Evolutionary conservation across 2,888 invertebrate species (phyloP).

Genomic region (Holacanthella duospinosa): DNA sequence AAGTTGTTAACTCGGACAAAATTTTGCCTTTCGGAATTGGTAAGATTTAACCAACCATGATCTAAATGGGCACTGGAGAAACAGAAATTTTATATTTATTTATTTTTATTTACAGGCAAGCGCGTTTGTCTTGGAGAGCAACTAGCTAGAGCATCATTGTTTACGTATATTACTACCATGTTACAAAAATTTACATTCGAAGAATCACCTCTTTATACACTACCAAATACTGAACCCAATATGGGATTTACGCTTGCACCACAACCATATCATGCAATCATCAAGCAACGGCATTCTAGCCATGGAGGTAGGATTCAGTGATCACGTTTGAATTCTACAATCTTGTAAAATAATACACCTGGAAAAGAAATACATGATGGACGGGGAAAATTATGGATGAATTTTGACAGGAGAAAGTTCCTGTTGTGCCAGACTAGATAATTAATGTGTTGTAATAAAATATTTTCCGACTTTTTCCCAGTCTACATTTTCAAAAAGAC

Average conservation of each 20-base stretch:
- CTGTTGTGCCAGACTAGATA: too few relatives aligned
- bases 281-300: too few relatives aligned
- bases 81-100: not conserved
- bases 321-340: too few relatives aligned
- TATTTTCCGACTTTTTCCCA: too few relatives aligned
- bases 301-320: too few relatives aligned
- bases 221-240: not conserved
- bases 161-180: slow-evolving; percentile 23
- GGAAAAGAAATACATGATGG: too few relatives aligned
- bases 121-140: slow-evolving; percentile 27
- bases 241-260: slow-evolving; percentile 8
- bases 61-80: not conserved
- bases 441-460: too few relatives aligned
- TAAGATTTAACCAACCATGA: too few relatives aligned
- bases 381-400: too few relatives aligned
- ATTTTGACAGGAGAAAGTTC: too few relatives aligned
- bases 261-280: slow-evolving; percentile 5
- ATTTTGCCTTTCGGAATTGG: slow-evolving; percentile 26
- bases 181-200: slow-evolving; percentile 19
- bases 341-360: too few relatives aligned
- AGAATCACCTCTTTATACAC: not conserved
- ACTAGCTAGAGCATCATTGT: slow-evolving; percentile 23
- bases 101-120: slow-evolving; percentile 14
- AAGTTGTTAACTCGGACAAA: slow-evolving; percentile 24
- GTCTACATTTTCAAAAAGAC: too few relatives aligned